These are phyloP conservation scores for Frankliniella fusca DNA, from an alignment of 2,888 invertebrate species.

Conservation along the genomic window DNA sequence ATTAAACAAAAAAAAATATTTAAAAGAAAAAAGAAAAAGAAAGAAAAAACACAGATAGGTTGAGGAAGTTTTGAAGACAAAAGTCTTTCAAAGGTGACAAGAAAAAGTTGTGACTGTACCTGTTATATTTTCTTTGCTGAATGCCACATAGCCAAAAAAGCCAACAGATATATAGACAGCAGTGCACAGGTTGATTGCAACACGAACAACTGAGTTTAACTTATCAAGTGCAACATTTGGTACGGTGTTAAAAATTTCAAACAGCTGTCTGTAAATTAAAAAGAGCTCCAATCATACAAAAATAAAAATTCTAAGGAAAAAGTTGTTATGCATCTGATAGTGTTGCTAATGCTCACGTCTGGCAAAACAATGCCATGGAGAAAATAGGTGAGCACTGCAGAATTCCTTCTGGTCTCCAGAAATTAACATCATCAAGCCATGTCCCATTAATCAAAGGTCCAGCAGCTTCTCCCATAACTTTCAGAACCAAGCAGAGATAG, in stretches of 20 bases:
- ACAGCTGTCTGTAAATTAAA: conserved; percentile 65
- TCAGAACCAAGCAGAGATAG: conserved; percentile 81
- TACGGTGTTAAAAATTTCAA: conserved; percentile 87
- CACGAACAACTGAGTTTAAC: conserved; percentile 81
- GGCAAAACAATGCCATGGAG: conserved; percentile 94
- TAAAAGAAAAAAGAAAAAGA: conserved; percentile 28
- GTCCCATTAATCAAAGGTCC: conserved; percentile 67
- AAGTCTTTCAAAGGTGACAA: neutral
- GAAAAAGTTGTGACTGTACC: conserved; percentile 49
- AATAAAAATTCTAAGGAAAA: neutral
- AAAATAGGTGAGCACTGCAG: conserved; percentile 93
- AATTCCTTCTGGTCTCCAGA: conserved; percentile 81
- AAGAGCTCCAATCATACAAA: neutral
- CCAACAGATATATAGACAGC: conserved; percentile 87
- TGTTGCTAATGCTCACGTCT: conserved; percentile 64
- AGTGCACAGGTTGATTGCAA: conserved; percentile 88
- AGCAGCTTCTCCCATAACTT: conserved; percentile 76
- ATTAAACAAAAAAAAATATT: conserved; percentile 29
- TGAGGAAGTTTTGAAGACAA: neutral
- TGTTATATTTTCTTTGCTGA: conserved; percentile 69
- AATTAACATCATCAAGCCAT: conserved; percentile 67
- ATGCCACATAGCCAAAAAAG: conserved; percentile 89
- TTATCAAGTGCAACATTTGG: conserved; percentile 82
- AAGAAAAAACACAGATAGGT: neutral
- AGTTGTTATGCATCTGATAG: neutral